phyloP scores from a whole-genome alignment of 2,888 invertebrate species.

The Branchellion lobata region DNA sequence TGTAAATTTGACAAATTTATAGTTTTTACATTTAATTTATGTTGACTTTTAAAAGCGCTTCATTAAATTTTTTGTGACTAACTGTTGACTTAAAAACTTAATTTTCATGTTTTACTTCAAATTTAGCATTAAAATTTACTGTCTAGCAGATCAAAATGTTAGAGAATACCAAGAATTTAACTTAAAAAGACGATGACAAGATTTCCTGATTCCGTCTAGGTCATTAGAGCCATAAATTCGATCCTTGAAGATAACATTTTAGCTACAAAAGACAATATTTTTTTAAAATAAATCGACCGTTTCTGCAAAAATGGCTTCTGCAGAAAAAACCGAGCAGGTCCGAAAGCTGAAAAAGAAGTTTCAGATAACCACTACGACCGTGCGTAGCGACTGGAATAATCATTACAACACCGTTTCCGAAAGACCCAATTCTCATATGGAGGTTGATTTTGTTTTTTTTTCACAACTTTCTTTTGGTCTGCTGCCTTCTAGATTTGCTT shows the following conservation, averaged over 20 bases:
- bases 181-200: not conserved
- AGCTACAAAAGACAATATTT: not conserved
- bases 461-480: no score
- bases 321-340: not conserved
- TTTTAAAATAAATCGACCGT: not conserved
- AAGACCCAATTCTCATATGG: no score
- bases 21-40: no score
- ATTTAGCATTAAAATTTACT: not conserved
- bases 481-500: no score
- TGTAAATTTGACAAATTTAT: no score
- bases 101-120: slow-evolving; percentile 7
- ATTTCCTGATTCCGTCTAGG: not conserved
- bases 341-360: not conserved
- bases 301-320: not conserved
- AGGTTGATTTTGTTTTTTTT: no score
- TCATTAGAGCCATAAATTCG: not conserved
- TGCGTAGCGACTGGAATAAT: not conserved
- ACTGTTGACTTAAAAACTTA: not conserved
- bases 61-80: no score
- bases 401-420: not conserved
- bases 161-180: not conserved
- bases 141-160: not conserved
- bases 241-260: not conserved
- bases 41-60: no score
- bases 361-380: not conserved